phyloP scores from a whole-genome alignment of 2,113 vertebrate genomes.

The Noctilio leporinus region DNA sequence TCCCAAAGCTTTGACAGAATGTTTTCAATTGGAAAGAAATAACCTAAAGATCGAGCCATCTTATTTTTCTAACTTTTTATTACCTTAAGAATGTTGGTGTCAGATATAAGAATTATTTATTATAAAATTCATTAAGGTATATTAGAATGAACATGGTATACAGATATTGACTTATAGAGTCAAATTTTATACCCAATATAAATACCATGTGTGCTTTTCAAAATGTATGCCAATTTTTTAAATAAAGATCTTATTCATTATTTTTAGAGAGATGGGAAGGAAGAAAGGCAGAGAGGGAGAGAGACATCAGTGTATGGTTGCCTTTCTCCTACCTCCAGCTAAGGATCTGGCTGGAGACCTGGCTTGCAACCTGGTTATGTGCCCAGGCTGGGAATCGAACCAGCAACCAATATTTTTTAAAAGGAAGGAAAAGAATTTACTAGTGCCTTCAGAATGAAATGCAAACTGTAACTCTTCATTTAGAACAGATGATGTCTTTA shows the following conservation, averaged over 20 bases:
- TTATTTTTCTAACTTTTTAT: not conserved
- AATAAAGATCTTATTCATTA: too few relatives aligned
- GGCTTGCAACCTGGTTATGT: too few relatives aligned
- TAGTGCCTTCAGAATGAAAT: slow-evolving; percentile 18
- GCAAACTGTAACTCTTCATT: not conserved
- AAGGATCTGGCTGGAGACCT: too few relatives aligned
- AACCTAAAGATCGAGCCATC: not conserved
- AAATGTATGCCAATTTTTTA: not conserved
- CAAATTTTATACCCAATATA: not conserved
- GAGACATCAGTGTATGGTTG: too few relatives aligned
- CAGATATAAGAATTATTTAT: not conserved
- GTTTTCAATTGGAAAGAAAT: not conserved
- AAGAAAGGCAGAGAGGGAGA: too few relatives aligned
- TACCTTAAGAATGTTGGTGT: not conserved
- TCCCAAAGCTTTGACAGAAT: not conserved
- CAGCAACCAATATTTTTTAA: too few relatives aligned
- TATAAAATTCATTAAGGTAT: not conserved
- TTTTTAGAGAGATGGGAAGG: too few relatives aligned
- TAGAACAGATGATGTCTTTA: not conserved
- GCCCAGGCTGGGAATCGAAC: too few relatives aligned
- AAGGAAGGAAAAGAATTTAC: not conserved
- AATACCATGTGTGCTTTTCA: not conserved
- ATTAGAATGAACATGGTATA: not conserved
- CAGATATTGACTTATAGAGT: not conserved
- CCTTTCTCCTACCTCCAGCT: too few relatives aligned